Evolutionary conservation across 2,797 vertebrate species (phyloP), one percentile per base, ranked within the genome.

Genomic region (Cephalopachus bancanus): DNA sequence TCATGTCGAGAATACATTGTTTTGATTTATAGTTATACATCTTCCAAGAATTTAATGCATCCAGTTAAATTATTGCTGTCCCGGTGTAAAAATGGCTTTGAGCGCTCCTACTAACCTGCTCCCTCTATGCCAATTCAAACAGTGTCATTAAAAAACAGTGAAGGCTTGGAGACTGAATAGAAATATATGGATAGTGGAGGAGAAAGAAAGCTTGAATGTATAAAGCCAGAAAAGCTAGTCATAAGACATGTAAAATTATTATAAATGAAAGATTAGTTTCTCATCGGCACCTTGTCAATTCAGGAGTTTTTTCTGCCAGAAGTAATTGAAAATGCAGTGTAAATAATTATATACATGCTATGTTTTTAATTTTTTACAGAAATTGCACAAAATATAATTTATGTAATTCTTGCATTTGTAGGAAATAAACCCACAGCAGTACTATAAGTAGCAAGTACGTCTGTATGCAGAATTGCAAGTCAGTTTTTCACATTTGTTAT

Each of bases 271-370:
- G 2, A 91, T 71, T 95, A 76, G 12, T 2, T 55, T 84, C 22
- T 94, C 7, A 60, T 91, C 62, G 91, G 74, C 19, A 94, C 10
- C 24, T 94, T 95, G 33, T 74, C 62, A 75, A 24, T 49, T 89
- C 28, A 80, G 76, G 64, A 76, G 4, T 89, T 86, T 83, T 67
- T 14, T 94, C 28, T 93, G 24, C 57, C 3, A 55, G 24, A 76
- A 91, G 57, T 78, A 94, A 78, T 94, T 85, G 67, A 94, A 75
- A 95, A 81, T 89, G 10, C 7, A 17, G 0, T 94, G 19, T 76
- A 7, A 72, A n/a, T 75, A 78, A 67, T 78, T 85, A 55, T 6
- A 30, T 62, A 57, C 2, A 44, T 19, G 53, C n/a, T 20, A 44
- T 69, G 37, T 16, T 30, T 37, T 65, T 83, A 79, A 19, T 28